phyloP scores from a whole-genome alignment of 2,113 vertebrate genomes.

The Paedocypris sp. region DNA sequence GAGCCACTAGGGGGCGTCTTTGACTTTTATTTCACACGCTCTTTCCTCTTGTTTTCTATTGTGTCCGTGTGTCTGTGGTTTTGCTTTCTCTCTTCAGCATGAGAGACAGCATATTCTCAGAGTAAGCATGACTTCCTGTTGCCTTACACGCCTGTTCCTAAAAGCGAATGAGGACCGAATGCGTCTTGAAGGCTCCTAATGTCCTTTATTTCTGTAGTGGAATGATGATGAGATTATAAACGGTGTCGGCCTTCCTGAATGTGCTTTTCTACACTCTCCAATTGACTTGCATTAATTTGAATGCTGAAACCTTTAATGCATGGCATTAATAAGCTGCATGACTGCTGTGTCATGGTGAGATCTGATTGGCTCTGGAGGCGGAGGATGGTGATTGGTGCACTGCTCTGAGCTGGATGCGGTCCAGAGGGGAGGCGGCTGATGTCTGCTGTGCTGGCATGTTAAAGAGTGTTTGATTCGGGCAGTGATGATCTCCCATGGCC shows the following conservation, averaged over 20 bases:
- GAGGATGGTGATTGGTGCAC: too few relatives aligned
- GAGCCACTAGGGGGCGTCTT: too few relatives aligned
- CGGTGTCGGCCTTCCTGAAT: background rate
- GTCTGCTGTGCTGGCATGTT: too few relatives aligned
- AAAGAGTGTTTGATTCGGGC: constrained; percentile 31
- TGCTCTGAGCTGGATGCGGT: too few relatives aligned
- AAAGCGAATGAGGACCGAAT: background rate
- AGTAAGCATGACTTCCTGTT: background rate
- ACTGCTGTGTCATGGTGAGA: too few relatives aligned
- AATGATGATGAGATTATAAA: background rate
- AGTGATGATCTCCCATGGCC: constrained; percentile 52
- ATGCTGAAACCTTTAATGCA: background rate
- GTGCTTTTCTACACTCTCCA: background rate
- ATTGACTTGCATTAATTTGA: too few relatives aligned
- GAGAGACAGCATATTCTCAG: constrained; percentile 19
- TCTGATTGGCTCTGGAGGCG: too few relatives aligned
- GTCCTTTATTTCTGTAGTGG: background rate
- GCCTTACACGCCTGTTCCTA: background rate
- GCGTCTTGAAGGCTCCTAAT: background rate
- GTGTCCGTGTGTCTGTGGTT: background rate
- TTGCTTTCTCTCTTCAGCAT: constrained; percentile 1
- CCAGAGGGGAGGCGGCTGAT: too few relatives aligned
- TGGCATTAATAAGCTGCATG: background rate
- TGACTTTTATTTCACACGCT: background rate
- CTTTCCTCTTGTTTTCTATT: constrained; percentile 1